Percentiles rank a stretch among this genome's conserved stretches.
Conservation (phyloP, 2,797 vertebrate species). For the Galagoides demidoff region DNA sequence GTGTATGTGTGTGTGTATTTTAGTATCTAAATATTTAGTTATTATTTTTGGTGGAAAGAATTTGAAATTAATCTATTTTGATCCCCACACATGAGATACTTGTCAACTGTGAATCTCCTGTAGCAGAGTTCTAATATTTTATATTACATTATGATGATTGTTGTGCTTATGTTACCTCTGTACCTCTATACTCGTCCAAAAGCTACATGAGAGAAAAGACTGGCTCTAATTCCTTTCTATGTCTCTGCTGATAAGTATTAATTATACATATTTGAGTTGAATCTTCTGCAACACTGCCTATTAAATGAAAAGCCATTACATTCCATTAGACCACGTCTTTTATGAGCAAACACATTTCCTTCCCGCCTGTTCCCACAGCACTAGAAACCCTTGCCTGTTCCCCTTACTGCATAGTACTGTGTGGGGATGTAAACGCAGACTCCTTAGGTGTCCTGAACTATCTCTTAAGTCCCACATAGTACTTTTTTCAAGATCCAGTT, state of each 20-base stretch:
- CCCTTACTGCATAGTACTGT: not conserved
- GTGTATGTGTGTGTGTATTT: not conserved
- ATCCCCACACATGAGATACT: not conserved
- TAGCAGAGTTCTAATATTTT: not conserved
- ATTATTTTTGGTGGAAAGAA: constrained; percentile 81
- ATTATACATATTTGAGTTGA: not conserved
- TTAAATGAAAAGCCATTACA: constrained; percentile 18
- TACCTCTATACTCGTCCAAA: not conserved
- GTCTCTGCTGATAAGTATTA: not conserved
- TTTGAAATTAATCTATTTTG: not conserved
- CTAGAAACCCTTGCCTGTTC: not conserved
- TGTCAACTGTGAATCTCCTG: not conserved
- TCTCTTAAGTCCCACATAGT: constrained; percentile 61
- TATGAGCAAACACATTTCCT: not conserved
- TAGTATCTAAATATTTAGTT: constrained; percentile 79
- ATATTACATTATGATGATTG: not conserved
- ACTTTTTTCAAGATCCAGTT: not conserved
- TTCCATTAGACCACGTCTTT: constrained; percentile 11
- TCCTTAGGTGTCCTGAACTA: constrained; percentile 69
- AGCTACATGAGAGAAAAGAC: not conserved
- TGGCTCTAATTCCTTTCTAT: not conserved
- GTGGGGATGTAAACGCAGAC: not conserved
- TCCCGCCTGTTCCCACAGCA: not conserved
- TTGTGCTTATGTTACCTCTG: not conserved
- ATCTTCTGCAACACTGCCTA: not conserved